Percentiles rank a stretch among this genome's conserved stretches.
phyloP scores from a whole-genome alignment of 1,140 invertebrate genomes.

The Paralvinella palmiformis region DNA sequence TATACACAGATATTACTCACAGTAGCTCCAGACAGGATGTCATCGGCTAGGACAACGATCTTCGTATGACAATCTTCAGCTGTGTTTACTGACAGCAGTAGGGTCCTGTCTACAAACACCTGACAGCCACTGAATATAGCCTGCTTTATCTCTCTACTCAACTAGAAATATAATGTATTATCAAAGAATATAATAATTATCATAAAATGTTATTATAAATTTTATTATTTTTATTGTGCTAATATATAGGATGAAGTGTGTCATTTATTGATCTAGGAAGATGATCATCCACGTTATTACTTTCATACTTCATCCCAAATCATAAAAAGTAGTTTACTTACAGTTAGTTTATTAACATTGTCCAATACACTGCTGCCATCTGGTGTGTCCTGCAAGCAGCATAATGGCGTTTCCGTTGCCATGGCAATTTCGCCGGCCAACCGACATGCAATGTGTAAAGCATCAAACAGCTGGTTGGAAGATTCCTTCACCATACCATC shows the following conservation, averaged over 20 bases:
- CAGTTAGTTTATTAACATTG: not conserved
- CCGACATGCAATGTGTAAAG: constrained; percentile 28
- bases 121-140: constrained; percentile 37
- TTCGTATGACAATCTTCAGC: constrained; percentile 32
- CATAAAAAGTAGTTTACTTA: not conserved
- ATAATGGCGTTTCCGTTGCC: constrained; percentile 32
- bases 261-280: not conserved
- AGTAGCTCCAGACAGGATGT: not conserved
- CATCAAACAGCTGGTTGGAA: constrained; percentile 26
- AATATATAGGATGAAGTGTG: not conserved
- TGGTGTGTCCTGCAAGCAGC: constrained; percentile 21
- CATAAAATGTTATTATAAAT: not conserved
- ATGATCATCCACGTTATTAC: not conserved
- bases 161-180: constrained; percentile 23
- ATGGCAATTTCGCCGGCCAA: constrained; percentile 37
- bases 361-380: not conserved
- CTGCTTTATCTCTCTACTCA: constrained; percentile 30
- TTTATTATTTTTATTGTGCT: not conserved
- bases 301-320: not conserved
- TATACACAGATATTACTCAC: not conserved
- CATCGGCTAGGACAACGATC: constrained; percentile 24
- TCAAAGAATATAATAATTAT: not conserved
- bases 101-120: constrained; percentile 31
- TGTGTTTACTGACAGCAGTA: constrained; percentile 31
- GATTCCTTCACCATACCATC: constrained; percentile 34